These are phyloP conservation scores for Hemiscyllium ocellatum DNA, from an alignment of 2,113 vertebrate species.

Conservation along the genomic window DNA sequence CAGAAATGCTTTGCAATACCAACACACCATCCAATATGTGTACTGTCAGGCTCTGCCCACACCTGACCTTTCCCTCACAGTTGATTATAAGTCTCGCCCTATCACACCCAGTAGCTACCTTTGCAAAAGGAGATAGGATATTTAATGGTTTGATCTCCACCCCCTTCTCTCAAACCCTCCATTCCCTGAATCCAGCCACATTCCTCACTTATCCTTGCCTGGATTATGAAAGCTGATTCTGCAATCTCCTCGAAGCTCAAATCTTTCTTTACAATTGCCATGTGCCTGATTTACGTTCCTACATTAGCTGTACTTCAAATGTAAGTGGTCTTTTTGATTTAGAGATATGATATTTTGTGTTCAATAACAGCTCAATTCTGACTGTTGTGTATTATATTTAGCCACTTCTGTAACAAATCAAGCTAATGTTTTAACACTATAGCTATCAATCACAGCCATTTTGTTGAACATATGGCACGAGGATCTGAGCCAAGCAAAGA, in stretches of 20 bases:
- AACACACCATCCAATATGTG: background rate
- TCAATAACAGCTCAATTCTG: background rate
- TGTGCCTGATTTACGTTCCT: background rate
- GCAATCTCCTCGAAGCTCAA: background rate
- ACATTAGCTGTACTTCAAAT: no score
- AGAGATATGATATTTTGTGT: background rate
- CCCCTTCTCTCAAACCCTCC: no score
- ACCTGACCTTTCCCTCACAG: background rate
- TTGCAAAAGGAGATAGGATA: background rate
- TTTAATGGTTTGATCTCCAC: background rate
- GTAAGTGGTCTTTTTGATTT: background rate
- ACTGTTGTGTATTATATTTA: background rate
- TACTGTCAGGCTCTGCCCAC: background rate
- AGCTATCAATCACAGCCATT: background rate
- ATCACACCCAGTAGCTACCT: background rate
- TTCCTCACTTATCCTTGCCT: background rate
- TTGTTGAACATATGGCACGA: background rate
- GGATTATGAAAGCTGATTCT: background rate
- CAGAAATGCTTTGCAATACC: background rate
- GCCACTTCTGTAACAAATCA: background rate
- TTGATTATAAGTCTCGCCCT: no score
- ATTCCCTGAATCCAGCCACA: no score
- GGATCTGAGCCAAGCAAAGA: background rate
- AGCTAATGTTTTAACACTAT: background rate
- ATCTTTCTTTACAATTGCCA: background rate